Conservation (phyloP, 1,140 invertebrate species). For the Pissodes strobi region DNA sequence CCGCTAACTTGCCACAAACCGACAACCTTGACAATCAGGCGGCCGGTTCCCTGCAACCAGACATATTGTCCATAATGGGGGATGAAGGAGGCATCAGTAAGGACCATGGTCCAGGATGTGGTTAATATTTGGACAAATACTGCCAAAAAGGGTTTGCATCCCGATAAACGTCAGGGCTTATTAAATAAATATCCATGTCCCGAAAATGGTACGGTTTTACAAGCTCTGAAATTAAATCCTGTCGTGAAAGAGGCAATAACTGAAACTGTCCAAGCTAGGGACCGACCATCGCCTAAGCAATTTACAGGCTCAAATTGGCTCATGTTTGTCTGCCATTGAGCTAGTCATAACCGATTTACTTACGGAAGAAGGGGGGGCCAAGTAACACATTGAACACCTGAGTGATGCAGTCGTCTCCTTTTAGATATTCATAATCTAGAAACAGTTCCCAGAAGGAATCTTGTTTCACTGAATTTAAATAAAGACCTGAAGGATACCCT, state of each 20-base stretch:
- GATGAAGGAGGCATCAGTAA: background rate
- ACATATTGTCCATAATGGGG: conserved; percentile 3
- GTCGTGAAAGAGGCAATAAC: background rate
- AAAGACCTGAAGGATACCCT: conserved; percentile 14
- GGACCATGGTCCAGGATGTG: conserved; percentile 1
- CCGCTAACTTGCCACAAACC: background rate
- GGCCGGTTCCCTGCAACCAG: background rate
- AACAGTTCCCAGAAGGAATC: background rate
- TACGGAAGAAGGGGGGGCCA: background rate
- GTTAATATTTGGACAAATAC: conserved; percentile 10
- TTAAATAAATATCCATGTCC: conserved; percentile 2
- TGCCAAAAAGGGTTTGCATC: background rate
- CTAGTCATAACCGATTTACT: conserved; percentile 3
- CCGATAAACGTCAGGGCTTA: background rate
- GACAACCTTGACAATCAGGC: background rate
- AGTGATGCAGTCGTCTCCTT: conserved; percentile 20
- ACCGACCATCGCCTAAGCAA: background rate
- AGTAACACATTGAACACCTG: background rate
- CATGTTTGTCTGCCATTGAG: conserved; percentile 7
- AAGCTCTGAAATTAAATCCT: background rate
- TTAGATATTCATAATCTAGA: conserved; percentile 11
- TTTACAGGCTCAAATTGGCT: conserved; percentile 2
- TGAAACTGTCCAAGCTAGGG: background rate
- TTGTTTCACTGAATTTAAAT: conserved; percentile 23
- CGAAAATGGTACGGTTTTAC: background rate